phyloP scores from a whole-genome alignment of 2,888 invertebrate species.

The Temnothorax rugatulus region DNA sequence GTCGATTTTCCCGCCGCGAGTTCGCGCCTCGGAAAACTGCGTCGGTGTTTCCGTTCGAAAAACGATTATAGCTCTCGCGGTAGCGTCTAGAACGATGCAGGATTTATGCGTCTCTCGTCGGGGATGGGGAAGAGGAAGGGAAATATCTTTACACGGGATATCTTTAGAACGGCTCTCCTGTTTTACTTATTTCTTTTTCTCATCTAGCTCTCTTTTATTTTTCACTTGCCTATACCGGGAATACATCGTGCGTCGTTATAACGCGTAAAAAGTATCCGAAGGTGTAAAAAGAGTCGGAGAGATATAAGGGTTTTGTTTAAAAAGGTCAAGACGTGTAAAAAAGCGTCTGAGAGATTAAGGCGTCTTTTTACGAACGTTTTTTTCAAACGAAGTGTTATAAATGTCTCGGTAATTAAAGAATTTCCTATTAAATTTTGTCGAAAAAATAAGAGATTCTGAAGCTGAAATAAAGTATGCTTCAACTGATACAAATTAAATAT shows the following conservation, averaged over 20 bases:
- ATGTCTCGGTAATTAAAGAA: neutral
- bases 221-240: neutral
- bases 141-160: conserved; percentile 41
- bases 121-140: neutral
- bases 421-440: neutral
- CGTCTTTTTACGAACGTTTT: neutral
- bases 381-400: neutral
- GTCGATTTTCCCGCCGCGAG: conserved; percentile 19
- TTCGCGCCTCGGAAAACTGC: neutral
- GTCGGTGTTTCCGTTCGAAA: neutral
- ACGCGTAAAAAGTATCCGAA: conserved; percentile 4
- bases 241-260: neutral
- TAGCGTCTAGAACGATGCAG: neutral
- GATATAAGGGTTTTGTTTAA: conserved; percentile 4
- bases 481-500: neutral
- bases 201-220: conserved; percentile 17
- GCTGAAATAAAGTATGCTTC: neutral
- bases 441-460: neutral
- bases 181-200: conserved; percentile 1
- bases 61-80: neutral
- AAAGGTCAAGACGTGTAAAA: conserved; percentile 17
- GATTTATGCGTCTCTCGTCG: conserved; percentile 23
- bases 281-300: neutral
- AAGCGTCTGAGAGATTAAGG: neutral
- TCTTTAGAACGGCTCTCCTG: conserved; percentile 34